Percentiles rank a stretch among this genome's conserved stretches.
These are phyloP conservation scores for Saccostrea glomerata DNA, from an alignment of 1,140 invertebrate species.

Conservation along the genomic window DNA sequence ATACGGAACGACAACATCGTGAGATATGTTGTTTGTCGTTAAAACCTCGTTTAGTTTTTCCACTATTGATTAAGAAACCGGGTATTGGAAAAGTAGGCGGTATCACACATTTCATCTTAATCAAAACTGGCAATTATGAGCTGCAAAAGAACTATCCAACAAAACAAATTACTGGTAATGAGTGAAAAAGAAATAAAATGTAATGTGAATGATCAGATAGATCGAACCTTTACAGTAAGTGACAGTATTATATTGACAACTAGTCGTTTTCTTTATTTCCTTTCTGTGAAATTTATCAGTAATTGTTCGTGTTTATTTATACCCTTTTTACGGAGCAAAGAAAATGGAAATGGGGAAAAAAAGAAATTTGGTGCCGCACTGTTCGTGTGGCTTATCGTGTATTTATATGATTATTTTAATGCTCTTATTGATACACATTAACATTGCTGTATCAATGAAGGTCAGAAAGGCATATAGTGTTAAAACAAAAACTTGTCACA, in stretches of 20 bases:
- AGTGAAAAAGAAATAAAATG: slow-evolving; percentile 27
- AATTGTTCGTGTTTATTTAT: slow-evolving; percentile 23
- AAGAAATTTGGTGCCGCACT: no score
- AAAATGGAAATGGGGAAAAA: background rate
- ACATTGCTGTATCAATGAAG: no score
- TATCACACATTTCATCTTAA: slow-evolving; percentile 14
- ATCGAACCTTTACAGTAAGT: background rate
- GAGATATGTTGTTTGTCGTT: no score
- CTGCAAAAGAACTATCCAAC: slow-evolving; percentile 22
- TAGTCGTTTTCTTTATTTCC: slow-evolving; percentile 8
- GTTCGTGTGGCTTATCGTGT: no score
- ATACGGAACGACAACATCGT: no score
- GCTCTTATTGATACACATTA: no score
- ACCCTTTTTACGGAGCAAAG: background rate
- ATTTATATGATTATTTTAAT: no score
- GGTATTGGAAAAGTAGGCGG: background rate
- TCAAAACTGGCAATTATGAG: slow-evolving; percentile 22
- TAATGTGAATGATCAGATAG: slow-evolving; percentile 24
- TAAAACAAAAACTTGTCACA: no score
- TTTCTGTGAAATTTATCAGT: slow-evolving; percentile 12
- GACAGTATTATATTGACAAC: slow-evolving; percentile 7
- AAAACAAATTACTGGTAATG: slow-evolving; percentile 26
- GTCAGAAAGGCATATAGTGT: no score
- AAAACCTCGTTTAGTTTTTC: background rate
- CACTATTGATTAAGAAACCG: background rate